Percentiles rank a stretch among this genome's conserved stretches.
Conservation (phyloP, 2,888 invertebrate genomes). For the Cephus spinipes region DNA sequence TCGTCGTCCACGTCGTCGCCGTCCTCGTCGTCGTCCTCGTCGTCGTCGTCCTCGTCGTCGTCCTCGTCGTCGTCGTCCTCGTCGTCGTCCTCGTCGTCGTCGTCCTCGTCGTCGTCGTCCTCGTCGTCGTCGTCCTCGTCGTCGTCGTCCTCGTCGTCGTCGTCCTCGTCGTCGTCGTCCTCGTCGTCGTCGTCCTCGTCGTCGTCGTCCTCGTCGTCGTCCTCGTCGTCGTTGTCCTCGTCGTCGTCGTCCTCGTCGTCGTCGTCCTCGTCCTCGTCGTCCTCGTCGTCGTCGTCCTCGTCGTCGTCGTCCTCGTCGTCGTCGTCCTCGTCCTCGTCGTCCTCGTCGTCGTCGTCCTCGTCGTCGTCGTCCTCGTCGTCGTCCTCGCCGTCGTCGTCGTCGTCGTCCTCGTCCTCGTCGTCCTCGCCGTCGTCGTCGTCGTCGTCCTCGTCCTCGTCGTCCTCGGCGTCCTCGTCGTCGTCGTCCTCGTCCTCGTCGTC, state of each 20-base stretch:
- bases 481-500: not conserved
- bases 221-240: not conserved
- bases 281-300: no score
- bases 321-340: conserved; percentile 5
- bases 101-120: not conserved
- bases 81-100: not conserved
- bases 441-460: no score
- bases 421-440: no score
- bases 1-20: no score
- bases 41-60: not conserved
- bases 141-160: conserved; percentile 6
- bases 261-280: not conserved
- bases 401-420: not conserved
- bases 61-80: no score
- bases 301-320: conserved; percentile 13
- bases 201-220: conserved; percentile 1
- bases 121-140: conserved; percentile 1
- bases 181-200: conserved; percentile 11
- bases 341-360: not conserved
- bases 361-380: not conserved
- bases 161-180: not conserved
- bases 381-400: no score
- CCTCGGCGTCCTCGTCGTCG: no score
- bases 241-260: no score
- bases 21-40: not conserved